Conservation (phyloP, 2,888 invertebrate genomes). For the Clivina fossor region DNA sequence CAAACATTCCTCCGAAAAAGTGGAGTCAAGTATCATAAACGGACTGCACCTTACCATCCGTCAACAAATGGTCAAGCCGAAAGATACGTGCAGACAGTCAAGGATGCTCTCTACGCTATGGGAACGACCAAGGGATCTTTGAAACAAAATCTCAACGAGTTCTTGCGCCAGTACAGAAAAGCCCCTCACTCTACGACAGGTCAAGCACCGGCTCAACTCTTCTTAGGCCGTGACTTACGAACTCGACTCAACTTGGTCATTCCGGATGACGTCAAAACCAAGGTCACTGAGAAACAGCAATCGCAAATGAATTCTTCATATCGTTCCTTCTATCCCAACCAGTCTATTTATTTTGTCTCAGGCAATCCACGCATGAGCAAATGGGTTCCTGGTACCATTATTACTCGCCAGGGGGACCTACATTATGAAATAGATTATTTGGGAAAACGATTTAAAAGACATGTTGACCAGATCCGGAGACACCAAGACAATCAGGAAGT, state of each 20-base stretch:
- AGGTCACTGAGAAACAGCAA: conserved; percentile 27
- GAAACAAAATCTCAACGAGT: conserved; percentile 19
- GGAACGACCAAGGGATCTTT: not conserved
- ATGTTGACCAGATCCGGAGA: conserved; percentile 29
- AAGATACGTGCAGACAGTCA: conserved; percentile 35
- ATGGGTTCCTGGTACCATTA: conserved; percentile 28
- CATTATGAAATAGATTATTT: conserved; percentile 23
- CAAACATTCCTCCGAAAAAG: conserved; percentile 22
- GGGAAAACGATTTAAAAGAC: conserved; percentile 18
- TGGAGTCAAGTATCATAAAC: conserved; percentile 37
- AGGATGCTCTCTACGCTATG: conserved; percentile 23
- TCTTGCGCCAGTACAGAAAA: conserved; percentile 33
- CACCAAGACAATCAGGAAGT: too few species aligned
- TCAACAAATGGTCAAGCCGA: conserved; percentile 37
- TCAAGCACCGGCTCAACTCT: conserved; percentile 34
- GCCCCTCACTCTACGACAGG: conserved; percentile 34
- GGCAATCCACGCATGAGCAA: conserved; percentile 26
- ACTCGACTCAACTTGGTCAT: conserved; percentile 22
- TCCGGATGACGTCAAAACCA: conserved; percentile 1
- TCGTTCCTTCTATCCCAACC: not conserved
- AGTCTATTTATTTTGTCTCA: conserved; percentile 23
- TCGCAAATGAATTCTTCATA: conserved; percentile 8
- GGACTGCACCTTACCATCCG: conserved; percentile 36
- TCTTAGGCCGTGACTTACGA: conserved; percentile 27
- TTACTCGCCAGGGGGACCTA: conserved; percentile 24